These are phyloP conservation scores for Drepana falcataria DNA, from an alignment of 2,888 invertebrate species.

Conservation along the genomic window DNA sequence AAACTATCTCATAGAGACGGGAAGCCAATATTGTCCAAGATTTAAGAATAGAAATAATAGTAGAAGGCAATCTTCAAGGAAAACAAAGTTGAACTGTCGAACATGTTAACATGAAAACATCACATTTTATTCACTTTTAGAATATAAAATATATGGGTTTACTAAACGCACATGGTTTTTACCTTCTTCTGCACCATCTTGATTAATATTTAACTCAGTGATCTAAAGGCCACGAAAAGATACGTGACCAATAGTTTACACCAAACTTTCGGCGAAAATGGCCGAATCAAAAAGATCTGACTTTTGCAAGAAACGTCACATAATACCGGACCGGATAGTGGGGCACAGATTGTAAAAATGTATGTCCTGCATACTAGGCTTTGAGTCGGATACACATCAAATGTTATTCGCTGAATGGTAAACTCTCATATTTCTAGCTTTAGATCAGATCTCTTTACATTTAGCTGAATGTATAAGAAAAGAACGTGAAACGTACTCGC, in stretches of 20 bases:
- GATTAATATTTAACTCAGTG: slow-evolving; percentile 60
- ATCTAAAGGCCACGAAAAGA: slow-evolving; percentile 74
- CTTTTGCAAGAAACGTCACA: slow-evolving; percentile 11
- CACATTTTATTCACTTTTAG: slow-evolving; percentile 31
- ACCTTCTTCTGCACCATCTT: slow-evolving; percentile 80
- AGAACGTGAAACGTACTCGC: slow-evolving; percentile 7
- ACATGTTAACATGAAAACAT: slow-evolving; percentile 36
- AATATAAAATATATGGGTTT: slow-evolving; percentile 51
- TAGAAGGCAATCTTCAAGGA: slow-evolving; percentile 6
- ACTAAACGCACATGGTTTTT: slow-evolving; percentile 71
- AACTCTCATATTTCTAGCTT: too few relatives aligned
- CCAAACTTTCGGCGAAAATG: slow-evolving; percentile 74
- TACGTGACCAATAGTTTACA: slow-evolving; percentile 69
- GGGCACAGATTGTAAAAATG: too few relatives aligned
- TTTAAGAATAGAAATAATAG: background rate
- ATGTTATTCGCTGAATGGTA: too few relatives aligned
- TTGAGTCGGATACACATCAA: too few relatives aligned
- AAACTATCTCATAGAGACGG: too few relatives aligned
- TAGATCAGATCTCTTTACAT: too few relatives aligned
- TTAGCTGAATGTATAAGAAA: too few relatives aligned
- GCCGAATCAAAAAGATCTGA: slow-evolving; percentile 69
- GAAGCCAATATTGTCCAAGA: too few relatives aligned
- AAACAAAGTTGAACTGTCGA: slow-evolving; percentile 34
- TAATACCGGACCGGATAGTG: slow-evolving; percentile 14
- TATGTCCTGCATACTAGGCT: too few relatives aligned